phyloP scores from a whole-genome alignment of 2,888 invertebrate species.

The Phengaris arion region DNA sequence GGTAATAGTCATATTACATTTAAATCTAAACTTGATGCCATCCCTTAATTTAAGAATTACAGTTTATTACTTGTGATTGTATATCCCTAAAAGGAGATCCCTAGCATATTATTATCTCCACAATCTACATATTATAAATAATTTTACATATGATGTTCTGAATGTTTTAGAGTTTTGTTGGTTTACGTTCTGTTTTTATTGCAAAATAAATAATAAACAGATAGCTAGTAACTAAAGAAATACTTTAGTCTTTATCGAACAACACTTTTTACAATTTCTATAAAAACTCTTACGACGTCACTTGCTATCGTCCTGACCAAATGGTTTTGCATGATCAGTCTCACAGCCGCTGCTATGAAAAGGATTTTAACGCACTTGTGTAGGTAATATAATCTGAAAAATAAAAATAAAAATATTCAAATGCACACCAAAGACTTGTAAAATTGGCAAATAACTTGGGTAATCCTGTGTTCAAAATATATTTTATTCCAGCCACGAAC shows the following conservation, averaged over 20 bases:
- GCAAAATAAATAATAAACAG: too few relatives aligned
- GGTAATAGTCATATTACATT: too few relatives aligned
- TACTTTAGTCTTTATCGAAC: neutral
- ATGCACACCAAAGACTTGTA: neutral
- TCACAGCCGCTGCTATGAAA: slow-evolving; percentile 48
- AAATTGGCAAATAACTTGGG: neutral
- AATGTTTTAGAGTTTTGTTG: neutral
- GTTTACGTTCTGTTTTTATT: too few relatives aligned
- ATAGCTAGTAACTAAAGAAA: too few relatives aligned
- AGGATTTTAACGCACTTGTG: slow-evolving; percentile 55
- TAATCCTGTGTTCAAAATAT: neutral
- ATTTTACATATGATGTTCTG: neutral
- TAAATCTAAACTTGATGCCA: neutral
- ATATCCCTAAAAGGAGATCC: neutral
- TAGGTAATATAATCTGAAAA: slow-evolving; percentile 60
- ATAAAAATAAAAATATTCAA: slow-evolving; percentile 28
- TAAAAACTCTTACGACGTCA: slow-evolving; percentile 37
- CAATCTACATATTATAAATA: neutral
- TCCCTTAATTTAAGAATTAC: neutral
- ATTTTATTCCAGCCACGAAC: neutral
- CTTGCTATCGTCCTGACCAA: slow-evolving; percentile 49
- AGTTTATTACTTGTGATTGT: slow-evolving; percentile 1
- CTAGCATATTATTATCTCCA: neutral
- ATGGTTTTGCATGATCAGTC: slow-evolving; percentile 53
- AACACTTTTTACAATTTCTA: slow-evolving; percentile 30